phyloP scores from a whole-genome alignment of 2,797 vertebrate genomes.

The Sciaenops ocellatus region DNA sequence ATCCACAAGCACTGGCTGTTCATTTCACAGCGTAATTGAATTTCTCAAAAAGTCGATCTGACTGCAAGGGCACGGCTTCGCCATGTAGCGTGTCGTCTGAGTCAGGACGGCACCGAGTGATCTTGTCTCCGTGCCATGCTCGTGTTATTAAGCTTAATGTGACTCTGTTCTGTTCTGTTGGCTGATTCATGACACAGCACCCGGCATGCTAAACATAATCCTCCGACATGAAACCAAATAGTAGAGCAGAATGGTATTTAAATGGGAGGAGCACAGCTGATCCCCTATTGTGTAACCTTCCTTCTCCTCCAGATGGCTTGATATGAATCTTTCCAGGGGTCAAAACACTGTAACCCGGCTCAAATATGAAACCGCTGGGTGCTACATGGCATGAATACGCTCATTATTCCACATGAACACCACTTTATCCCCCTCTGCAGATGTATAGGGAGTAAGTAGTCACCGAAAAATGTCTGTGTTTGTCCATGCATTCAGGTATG shows the following conservation, averaged over 20 bases:
- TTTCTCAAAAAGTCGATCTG: constrained; percentile 66
- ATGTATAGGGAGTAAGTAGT: constrained; percentile 8
- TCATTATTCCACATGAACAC: constrained; percentile 51
- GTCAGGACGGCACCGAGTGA: constrained; percentile 18
- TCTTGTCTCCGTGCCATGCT: constrained; percentile 50
- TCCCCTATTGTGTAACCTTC: constrained; percentile 76
- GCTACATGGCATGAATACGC: constrained; percentile 47
- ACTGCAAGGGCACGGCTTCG: constrained; percentile 58
- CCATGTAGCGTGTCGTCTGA: constrained; percentile 30
- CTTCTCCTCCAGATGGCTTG: constrained; percentile 70
- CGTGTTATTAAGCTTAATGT: constrained; percentile 69
- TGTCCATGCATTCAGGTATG: constrained; percentile 43
- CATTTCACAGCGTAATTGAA: constrained; percentile 74
- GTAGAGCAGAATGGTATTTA: constrained; percentile 72
- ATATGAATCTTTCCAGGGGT: constrained; percentile 64
- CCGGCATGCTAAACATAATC: constrained; percentile 74
- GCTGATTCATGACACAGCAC: constrained; percentile 77
- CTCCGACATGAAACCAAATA: constrained; percentile 74
- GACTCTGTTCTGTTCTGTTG: constrained; percentile 60
- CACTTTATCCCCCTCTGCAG: constrained; percentile 26
- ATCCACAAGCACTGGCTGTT: constrained; percentile 68
- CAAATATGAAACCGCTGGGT: constrained; percentile 49
- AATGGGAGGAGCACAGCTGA: constrained; percentile 75
- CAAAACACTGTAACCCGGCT: constrained; percentile 58
- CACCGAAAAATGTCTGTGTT: constrained; percentile 37